Conservation (phyloP, 2,113 vertebrate species). For the Terrapene triunguis region DNA sequence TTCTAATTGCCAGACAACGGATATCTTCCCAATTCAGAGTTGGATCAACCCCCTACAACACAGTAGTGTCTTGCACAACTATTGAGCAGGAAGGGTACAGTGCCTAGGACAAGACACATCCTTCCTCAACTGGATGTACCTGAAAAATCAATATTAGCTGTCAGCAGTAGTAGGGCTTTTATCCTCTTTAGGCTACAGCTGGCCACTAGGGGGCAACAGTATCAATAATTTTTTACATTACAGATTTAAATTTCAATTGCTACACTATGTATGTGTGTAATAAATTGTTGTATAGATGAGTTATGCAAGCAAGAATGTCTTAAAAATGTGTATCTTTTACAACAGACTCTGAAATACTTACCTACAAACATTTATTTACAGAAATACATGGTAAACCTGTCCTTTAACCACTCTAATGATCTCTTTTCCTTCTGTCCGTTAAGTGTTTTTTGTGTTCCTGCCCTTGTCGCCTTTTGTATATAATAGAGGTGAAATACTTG, state of each 20-base stretch:
- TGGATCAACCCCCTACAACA: neutral
- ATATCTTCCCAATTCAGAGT: neutral
- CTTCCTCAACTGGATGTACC: no score
- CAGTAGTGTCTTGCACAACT: rapidly evolving
- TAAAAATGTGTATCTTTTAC: neutral
- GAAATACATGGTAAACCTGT: neutral
- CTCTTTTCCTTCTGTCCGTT: neutral
- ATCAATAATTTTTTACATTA: neutral
- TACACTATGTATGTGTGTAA: neutral
- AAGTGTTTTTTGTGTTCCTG: neutral
- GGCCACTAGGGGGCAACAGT: neutral
- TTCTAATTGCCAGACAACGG: neutral
- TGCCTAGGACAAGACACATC: neutral
- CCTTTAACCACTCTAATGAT: slow-evolving; percentile 36
- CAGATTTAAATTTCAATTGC: neutral
- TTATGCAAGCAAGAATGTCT: neutral
- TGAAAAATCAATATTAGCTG: neutral
- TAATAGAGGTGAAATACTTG: slow-evolving; percentile 26
- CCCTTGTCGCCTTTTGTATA: neutral
- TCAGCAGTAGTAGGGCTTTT: neutral
- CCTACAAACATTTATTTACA: slow-evolving; percentile 13
- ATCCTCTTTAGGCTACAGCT: neutral
- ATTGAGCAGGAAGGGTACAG: neutral
- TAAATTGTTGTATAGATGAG: neutral
- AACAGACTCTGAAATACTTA: neutral